A percentile compares a stretch with the other conserved stretches of the same genome.
Evolutionary conservation across 2,113 vertebrate species (phyloP).

Genomic region (Onychostruthus taczanowskii): DNA sequence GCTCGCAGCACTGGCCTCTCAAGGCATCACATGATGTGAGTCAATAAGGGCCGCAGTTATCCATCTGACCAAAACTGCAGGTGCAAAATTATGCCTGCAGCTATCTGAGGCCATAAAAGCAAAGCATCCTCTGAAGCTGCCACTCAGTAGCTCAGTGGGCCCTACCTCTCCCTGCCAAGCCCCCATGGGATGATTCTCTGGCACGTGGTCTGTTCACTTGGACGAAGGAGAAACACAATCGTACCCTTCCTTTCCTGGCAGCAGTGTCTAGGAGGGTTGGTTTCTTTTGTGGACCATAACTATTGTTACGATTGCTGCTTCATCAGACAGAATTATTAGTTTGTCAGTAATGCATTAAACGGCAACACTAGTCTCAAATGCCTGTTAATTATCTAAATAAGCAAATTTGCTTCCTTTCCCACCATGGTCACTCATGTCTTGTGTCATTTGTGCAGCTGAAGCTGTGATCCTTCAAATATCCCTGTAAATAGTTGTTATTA

Average conservation of each 20-base stretch:
- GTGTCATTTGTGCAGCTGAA: neutral
- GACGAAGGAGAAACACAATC: neutral
- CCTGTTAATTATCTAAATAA: conserved; percentile 17
- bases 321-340: neutral
- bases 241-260: neutral
- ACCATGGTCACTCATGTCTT: fast-evolving
- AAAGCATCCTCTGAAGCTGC: neutral
- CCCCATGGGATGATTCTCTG: neutral
- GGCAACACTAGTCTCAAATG: conserved; percentile 16
- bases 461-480: neutral
- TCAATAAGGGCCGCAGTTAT: neutral
- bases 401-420: neutral
- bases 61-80: neutral
- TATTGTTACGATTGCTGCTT: neutral
- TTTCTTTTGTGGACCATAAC: neutral
- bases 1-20: neutral
- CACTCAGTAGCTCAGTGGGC: neutral
- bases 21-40: neutral
- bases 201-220: neutral
- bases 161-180: neutral
- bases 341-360: neutral
- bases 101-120: conserved; percentile 3
- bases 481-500: neutral
- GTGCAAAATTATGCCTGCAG: conserved; percentile 2
- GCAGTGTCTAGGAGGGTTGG: neutral